phyloP scores from a whole-genome alignment of 2,888 invertebrate species.

The Polyommatus icarus region DNA sequence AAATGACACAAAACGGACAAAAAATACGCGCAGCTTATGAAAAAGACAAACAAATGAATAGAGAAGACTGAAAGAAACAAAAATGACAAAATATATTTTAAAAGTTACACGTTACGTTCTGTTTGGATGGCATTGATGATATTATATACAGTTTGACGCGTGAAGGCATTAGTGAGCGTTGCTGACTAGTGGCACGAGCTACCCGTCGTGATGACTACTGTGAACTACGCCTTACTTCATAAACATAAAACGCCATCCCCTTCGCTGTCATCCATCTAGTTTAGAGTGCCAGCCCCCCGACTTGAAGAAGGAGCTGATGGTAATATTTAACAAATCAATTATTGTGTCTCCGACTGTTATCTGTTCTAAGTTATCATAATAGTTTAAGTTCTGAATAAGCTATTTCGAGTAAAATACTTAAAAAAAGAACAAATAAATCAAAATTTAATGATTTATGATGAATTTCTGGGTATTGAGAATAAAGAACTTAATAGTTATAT shows the following conservation, averaged over 20 bases:
- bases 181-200: neutral
- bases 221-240: conserved; percentile 56
- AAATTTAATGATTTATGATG: neutral
- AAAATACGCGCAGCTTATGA: conserved; percentile 6
- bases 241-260: conserved; percentile 58
- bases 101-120: neutral
- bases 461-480: neutral
- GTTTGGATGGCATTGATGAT: neutral
- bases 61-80: conserved; percentile 1
- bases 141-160: neutral
- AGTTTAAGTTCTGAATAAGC: neutral
- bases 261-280: conserved; percentile 65
- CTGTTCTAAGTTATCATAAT: neutral
- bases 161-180: neutral
- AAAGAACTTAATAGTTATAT: neutral
- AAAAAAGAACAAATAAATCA: neutral
- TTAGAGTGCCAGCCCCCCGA: conserved; percentile 62
- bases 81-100: neutral
- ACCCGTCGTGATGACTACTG: conserved; percentile 26
- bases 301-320: conserved; percentile 63
- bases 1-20: neutral
- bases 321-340: conserved; percentile 28
- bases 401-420: neutral
- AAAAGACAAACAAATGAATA: neutral
- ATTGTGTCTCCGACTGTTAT: neutral